Base-by-base conservation (phyloP, 1,140 invertebrate species). In the Pachypsylla venusta region DNA sequence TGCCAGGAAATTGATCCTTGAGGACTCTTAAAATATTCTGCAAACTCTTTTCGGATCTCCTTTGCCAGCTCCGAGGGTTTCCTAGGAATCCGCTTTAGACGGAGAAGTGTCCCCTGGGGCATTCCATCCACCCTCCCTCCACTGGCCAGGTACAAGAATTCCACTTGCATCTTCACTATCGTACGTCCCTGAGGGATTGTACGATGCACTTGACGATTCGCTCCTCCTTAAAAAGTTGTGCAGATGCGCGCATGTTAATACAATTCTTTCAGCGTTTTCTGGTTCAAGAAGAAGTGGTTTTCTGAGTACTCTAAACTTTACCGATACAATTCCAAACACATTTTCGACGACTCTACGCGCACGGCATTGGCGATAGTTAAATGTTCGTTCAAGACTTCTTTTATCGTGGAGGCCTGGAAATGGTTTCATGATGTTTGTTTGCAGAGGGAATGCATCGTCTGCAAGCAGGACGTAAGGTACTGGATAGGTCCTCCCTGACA, bases 331-430 rank as follows among this genome's bases (percentile, higher is more conserved):
- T 7, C 70, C 69, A 65, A 74, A 74, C 12, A 66, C 65, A 62
- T 74, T 73, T 61, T 74, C 71, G 5, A 70, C 61, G 12, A 69
- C 67, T 55, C 66, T 60, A 30, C 66, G 53, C 5, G 61, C 64
- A 28, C 65, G 22, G 40, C 48, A 61, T 28, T 62, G 54, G 24
- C 64, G 40, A 61, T 70, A 72, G 54, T 74, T 71, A 61, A 65
- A 72, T 25, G 68, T 61, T 53, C 63, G 63, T 55, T 70, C 60
- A 13, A 7, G 20, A 12, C 27, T 35, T 14, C 54, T 58, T 22
- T 62, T 59, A 28, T n/a, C n/a, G n/a, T n/a, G n/a, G n/a, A n/a
- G n/a, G n/a, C 54, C 27, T n/a, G 22, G 24, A 26, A 14, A 56
- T 16, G 54, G 54, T 26, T 30, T 56, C 22, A 56, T 25, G 4